These are phyloP conservation scores for Menura novaehollandiae DNA, from an alignment of 2,113 vertebrate species.

Conservation along the genomic window DNA sequence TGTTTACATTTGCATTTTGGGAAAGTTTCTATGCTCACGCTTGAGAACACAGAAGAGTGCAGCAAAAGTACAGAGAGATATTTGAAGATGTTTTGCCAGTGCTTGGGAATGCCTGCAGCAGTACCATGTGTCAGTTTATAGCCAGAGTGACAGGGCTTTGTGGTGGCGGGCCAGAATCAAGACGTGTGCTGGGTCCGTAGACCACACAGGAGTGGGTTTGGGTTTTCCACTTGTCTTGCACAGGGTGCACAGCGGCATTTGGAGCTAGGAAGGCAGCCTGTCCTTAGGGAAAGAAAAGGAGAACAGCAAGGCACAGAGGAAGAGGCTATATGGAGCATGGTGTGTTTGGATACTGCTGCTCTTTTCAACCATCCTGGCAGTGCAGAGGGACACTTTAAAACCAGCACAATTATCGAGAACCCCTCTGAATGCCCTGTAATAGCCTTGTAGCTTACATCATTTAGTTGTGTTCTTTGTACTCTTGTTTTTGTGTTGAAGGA, in stretches of 20 bases:
- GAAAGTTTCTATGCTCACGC: fast-evolving
- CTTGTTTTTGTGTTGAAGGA: background rate
- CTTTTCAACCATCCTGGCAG: background rate
- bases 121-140: background rate
- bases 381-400: background rate
- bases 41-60: background rate
- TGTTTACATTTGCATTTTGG: background rate
- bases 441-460: background rate
- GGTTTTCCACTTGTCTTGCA: background rate
- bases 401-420: background rate
- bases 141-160: background rate
- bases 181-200: fast-evolving
- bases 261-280: background rate
- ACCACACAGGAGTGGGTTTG: background rate
- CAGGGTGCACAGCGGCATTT: background rate
- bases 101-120: background rate
- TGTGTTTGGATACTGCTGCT: background rate
- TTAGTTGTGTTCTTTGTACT: background rate
- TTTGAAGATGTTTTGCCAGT: background rate
- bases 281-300: background rate
- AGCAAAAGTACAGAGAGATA: background rate
- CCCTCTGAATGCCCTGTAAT: background rate
- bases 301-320: background rate
- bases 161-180: background rate
- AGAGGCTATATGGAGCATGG: fast-evolving